These are phyloP conservation scores for Spea bombifrons DNA, from an alignment of 2,113 vertebrate genomes.

Conservation along the genomic window DNA sequence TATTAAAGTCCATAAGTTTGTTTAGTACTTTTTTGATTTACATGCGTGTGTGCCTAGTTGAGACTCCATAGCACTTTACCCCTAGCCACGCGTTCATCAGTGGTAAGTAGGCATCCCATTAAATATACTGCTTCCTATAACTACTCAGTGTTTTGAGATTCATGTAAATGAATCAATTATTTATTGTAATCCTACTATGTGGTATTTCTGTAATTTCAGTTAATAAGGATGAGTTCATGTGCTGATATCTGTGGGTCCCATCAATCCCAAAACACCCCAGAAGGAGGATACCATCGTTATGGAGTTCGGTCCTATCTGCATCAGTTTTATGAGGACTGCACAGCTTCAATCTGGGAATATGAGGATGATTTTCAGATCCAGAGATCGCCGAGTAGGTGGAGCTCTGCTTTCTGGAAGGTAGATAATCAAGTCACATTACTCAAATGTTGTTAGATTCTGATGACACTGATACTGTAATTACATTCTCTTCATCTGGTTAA, in stretches of 20 bases:
- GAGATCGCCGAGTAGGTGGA: slow-evolving; percentile 94
- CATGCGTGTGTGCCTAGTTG: too few relatives aligned
- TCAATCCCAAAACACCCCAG: slow-evolving; percentile 64
- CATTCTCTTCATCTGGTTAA: background rate
- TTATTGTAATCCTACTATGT: background rate
- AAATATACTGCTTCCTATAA: too few relatives aligned
- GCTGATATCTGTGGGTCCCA: slow-evolving; percentile 80
- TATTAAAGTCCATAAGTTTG: too few relatives aligned
- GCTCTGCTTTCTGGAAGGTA: slow-evolving; percentile 98
- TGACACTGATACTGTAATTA: background rate
- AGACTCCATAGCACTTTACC: too few relatives aligned
- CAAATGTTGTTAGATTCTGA: background rate
- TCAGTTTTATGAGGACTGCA: slow-evolving; percentile 98
- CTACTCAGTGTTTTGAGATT: too few relatives aligned
- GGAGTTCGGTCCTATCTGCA: slow-evolving; percentile 98
- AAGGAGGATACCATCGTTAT: slow-evolving; percentile 79
- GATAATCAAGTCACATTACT: background rate
- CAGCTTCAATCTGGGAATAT: slow-evolving; percentile 96
- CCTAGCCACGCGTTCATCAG: too few relatives aligned
- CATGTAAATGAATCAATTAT: too few relatives aligned
- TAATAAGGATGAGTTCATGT: slow-evolving; percentile 89
- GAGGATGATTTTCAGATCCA: slow-evolving; percentile 98
- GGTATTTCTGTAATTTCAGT: slow-evolving; percentile 62
- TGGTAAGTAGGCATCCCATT: too few relatives aligned
- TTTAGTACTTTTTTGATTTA: too few relatives aligned